A percentile compares a stretch with the other conserved stretches of the same genome.
These are phyloP conservation scores for Neotoma lepida DNA, from an alignment of 2,113 vertebrate genomes.

Conservation along the genomic window DNA sequence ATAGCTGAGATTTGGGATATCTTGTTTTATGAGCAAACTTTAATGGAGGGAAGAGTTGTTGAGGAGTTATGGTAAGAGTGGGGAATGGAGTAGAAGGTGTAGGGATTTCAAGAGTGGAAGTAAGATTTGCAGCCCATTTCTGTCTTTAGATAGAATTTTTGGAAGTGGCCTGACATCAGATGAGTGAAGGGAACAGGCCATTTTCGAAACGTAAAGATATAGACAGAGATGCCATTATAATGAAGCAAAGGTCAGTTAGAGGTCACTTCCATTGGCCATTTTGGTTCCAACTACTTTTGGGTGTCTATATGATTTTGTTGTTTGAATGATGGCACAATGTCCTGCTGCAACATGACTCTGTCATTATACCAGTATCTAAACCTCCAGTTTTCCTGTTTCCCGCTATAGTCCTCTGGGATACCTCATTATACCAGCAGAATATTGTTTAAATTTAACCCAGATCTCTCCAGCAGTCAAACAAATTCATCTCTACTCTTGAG, in stretches of 20 bases:
- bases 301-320: neutral
- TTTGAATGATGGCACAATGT: neutral
- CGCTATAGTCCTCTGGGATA: neutral
- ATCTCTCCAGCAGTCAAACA: neutral
- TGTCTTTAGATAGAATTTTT: neutral
- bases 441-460: constrained; percentile 31
- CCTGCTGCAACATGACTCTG: neutral
- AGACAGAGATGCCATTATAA: neutral
- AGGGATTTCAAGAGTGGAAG: neutral
- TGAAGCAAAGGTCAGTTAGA: neutral
- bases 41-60: neutral
- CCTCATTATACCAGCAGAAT: neutral
- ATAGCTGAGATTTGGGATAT: neutral
- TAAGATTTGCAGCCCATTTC: neutral
- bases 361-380: neutral
- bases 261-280: neutral
- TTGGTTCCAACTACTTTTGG: neutral
- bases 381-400: neutral
- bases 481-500: neutral
- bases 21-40: neutral
- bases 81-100: neutral
- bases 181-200: neutral
- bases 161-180: neutral
- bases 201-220: neutral
- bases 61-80: neutral